phyloP scores from a whole-genome alignment of 2,797 vertebrate species.

The Muscicapa striata region DNA sequence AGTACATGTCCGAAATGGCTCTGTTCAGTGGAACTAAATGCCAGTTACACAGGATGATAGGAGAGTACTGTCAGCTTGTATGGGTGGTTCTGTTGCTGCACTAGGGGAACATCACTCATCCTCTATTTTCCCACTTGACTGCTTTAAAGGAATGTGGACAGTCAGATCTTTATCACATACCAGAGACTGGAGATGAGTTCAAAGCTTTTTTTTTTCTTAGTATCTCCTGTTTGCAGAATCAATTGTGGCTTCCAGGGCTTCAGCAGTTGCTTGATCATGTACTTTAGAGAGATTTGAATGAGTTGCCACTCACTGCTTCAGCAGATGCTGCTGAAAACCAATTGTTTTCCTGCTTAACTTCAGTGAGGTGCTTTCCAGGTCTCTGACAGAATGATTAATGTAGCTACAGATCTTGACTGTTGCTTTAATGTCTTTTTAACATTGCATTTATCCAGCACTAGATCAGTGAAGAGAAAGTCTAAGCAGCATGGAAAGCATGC shows the following conservation, averaged over 20 bases:
- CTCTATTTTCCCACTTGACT: not conserved
- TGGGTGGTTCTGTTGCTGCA: not conserved
- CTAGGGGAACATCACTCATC: not conserved
- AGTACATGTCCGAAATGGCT: not conserved
- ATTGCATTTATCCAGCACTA: not conserved
- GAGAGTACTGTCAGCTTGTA: not conserved
- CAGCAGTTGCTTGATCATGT: not conserved
- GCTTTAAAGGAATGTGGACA: not conserved
- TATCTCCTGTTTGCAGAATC: not conserved
- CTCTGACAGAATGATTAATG: conserved; percentile 50
- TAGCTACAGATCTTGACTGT: conserved; percentile 1
- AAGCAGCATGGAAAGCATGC: not conserved
- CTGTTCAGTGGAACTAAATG: not conserved
- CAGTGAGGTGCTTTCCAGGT: not conserved
- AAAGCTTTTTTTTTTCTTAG: not conserved
- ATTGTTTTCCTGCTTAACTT: conserved; percentile 46
- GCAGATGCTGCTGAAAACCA: conserved; percentile 3
- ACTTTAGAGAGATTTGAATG: not conserved
- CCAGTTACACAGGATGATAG: not conserved
- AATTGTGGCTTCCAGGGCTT: not conserved
- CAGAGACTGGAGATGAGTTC: not conserved
- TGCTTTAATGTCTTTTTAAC: conserved; percentile 26
- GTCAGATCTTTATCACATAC: not conserved
- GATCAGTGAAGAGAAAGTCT: not conserved
- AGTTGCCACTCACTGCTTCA: not conserved